Conservation (phyloP, 2,888 invertebrate species). For the Himalopsyche tibetana region DNA sequence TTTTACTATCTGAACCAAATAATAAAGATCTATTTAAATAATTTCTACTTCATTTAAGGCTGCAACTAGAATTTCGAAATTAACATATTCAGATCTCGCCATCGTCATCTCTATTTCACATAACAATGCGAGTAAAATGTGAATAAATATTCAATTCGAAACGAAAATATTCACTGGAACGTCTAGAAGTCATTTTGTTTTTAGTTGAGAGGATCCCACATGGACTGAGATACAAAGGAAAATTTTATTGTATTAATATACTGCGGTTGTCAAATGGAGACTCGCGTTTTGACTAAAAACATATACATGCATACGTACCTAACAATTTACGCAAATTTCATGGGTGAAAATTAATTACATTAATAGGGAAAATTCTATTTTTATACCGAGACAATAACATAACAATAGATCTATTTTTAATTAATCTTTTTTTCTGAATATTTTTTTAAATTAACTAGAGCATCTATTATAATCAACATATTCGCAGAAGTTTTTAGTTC, state of each 20-base stretch:
- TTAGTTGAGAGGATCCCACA: not conserved
- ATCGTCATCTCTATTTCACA: not conserved
- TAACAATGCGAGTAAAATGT: conserved; percentile 13
- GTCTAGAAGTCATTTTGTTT: conserved; percentile 12
- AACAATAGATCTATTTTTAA: too few species aligned
- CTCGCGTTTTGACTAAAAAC: not conserved
- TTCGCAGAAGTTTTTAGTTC: too few species aligned
- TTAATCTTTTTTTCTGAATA: too few species aligned
- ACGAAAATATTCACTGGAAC: not conserved
- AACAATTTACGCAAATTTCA: too few species aligned
- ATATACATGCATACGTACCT: not conserved
- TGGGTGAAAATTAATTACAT: too few species aligned
- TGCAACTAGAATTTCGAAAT: not conserved
- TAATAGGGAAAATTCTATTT: too few species aligned
- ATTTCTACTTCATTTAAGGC: too few species aligned
- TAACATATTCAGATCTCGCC: not conserved
- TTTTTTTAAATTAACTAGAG: too few species aligned
- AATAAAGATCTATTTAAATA: too few species aligned
- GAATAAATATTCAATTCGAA: not conserved
- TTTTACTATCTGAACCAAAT: too few species aligned
- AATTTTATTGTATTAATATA: not conserved
- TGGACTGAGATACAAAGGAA: not conserved
- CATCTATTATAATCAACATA: too few species aligned
- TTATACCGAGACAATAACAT: too few species aligned
- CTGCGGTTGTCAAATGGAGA: not conserved